These are phyloP conservation scores for Megathymus violae DNA, from an alignment of 1,140 invertebrate species.

Conservation along the genomic window DNA sequence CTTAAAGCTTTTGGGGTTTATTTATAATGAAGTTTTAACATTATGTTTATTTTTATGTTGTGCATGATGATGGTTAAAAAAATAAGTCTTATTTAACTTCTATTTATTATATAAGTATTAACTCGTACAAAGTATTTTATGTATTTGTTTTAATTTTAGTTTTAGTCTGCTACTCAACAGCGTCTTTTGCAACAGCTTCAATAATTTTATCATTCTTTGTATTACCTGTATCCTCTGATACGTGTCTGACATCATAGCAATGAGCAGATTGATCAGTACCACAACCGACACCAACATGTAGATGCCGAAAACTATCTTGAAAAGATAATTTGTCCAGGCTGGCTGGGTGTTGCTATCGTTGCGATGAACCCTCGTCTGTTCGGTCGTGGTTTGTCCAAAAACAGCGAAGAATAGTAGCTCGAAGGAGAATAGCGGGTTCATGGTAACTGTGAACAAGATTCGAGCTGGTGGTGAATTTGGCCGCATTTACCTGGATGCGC, in stretches of 20 bases:
- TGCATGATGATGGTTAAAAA: no score
- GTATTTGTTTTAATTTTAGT: constrained; percentile 4
- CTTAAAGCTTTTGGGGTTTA: no score
- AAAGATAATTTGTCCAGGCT: constrained; percentile 90
- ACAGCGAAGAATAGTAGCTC: constrained; percentile 99
- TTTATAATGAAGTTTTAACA: no score
- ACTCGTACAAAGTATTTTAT: constrained; percentile 8
- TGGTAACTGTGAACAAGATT: constrained; percentile 91
- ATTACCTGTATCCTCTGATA: constrained; percentile 98
- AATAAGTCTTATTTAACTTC: not conserved
- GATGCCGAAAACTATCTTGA: constrained; percentile 93
- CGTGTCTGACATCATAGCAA: constrained; percentile 99
- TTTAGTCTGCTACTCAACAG: constrained; percentile 26
- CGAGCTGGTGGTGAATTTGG: constrained; percentile 61
- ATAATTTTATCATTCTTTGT: constrained; percentile 23
- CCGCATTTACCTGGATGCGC: constrained; percentile 92
- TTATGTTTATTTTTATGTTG: no score
- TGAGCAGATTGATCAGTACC: constrained; percentile 99
- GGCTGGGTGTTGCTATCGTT: constrained; percentile 86
- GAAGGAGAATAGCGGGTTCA: constrained; percentile 95
- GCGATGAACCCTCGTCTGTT: constrained; percentile 88
- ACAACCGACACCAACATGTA: constrained; percentile 99
- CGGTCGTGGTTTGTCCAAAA: constrained; percentile 97
- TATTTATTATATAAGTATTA: not conserved
- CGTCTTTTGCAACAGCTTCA: constrained; percentile 21